phyloP scores from a whole-genome alignment of 2,888 invertebrate genomes.

The Melieria picta region DNA sequence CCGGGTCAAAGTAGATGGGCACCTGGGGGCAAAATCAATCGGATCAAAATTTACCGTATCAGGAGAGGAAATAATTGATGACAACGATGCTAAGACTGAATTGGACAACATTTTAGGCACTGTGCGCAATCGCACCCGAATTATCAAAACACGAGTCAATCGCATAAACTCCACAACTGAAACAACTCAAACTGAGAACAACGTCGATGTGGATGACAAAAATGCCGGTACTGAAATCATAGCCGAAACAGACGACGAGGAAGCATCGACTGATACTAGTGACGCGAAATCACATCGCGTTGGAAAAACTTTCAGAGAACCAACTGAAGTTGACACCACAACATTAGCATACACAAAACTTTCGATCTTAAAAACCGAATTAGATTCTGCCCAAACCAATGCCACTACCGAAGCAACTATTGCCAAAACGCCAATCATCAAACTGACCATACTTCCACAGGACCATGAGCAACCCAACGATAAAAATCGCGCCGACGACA shows the following conservation, averaged over 20 bases:
- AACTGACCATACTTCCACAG: constrained; percentile 37
- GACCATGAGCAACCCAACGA: background rate
- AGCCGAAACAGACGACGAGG: constrained; percentile 35
- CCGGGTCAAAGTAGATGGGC: constrained; percentile 56
- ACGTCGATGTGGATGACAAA: background rate
- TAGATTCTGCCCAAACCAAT: constrained; percentile 25
- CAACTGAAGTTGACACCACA: constrained; percentile 6
- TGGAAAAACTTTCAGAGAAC: constrained; percentile 48
- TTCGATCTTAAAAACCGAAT: constrained; percentile 23
- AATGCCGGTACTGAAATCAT: constrained; percentile 8
- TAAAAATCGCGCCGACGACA: constrained; percentile 36
- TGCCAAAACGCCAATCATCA: constrained; percentile 37
- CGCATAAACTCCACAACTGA: too few species aligned
- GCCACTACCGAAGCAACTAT: constrained; percentile 32
- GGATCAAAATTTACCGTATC: constrained; percentile 39
- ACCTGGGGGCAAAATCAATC: constrained; percentile 55
- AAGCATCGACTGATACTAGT: constrained; percentile 5
- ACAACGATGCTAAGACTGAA: constrained; percentile 32
- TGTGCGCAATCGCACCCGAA: background rate
- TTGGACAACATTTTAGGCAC: constrained; percentile 16
- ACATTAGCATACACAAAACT: constrained; percentile 6
- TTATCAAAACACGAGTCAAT: background rate
- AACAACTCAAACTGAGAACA: too few species aligned
- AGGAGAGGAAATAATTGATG: constrained; percentile 44
- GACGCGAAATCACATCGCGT: constrained; percentile 35